Conservation (phyloP, 2,888 invertebrate species). For the Epinotia demarniana region DNA sequence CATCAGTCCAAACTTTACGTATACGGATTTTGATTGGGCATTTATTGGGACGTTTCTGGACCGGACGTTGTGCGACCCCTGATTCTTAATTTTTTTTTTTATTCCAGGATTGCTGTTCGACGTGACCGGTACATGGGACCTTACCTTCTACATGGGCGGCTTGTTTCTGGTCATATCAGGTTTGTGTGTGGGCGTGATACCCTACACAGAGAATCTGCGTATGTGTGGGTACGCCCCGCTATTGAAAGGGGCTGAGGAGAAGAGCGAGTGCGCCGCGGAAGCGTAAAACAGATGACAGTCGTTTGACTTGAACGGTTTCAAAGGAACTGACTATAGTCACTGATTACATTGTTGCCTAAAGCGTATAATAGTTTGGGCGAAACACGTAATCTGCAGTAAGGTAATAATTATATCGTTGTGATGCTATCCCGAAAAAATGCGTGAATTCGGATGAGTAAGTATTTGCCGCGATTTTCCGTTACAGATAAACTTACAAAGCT, state of each 20-base stretch:
- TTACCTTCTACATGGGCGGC: conserved; percentile 75
- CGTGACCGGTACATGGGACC: conserved; percentile 68
- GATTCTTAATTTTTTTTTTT: not conserved
- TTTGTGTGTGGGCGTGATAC: conserved; percentile 67
- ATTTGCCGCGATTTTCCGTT: too few relatives aligned
- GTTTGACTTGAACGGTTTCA: conserved; percentile 50
- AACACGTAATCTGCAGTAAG: too few relatives aligned
- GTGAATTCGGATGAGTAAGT: too few relatives aligned
- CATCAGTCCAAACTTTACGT: too few relatives aligned
- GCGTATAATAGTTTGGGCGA: too few relatives aligned
- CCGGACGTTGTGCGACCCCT: not conserved
- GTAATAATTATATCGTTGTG: too few relatives aligned
- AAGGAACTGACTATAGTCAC: not conserved
- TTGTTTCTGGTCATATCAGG: conserved; percentile 72
- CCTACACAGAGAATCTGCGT: conserved; percentile 67
- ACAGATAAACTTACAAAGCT: too few relatives aligned
- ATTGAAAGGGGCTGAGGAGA: conserved; percentile 64
- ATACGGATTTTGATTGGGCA: too few relatives aligned
- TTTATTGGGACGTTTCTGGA: too few relatives aligned
- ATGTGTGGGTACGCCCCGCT: conserved; percentile 70
- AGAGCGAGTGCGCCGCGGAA: conserved; percentile 45
- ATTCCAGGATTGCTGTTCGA: conserved; percentile 72
- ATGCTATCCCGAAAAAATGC: too few relatives aligned
- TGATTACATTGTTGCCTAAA: not conserved
- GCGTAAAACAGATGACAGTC: conserved; percentile 45